phyloP scores from a whole-genome alignment of 2,888 invertebrate genomes.

The Amaurobius ferox region DNA sequence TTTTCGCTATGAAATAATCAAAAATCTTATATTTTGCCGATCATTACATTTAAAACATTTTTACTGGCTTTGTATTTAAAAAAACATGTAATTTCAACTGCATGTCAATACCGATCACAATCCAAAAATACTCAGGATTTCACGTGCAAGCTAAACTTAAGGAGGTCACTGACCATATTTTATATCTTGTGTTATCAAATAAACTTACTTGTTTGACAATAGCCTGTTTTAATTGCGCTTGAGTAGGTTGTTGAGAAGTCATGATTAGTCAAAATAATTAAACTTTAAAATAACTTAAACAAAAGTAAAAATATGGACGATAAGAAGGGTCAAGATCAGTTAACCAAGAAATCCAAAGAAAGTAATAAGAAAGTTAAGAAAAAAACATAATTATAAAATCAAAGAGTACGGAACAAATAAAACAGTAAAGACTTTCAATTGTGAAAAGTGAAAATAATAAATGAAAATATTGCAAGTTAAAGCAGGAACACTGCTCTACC shows the following conservation, averaged over 20 bases:
- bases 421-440: background rate
- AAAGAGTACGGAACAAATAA: background rate
- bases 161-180: constrained; percentile 55
- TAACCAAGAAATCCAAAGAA: background rate
- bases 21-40: too few relatives aligned
- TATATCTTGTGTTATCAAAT: background rate
- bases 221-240: constrained; percentile 10
- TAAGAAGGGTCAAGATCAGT: constrained; percentile 2
- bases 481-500: background rate
- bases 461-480: background rate
- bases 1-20: too few relatives aligned
- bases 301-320: background rate
- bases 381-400: background rate
- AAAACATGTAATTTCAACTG: too few relatives aligned
- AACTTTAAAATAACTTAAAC: background rate
- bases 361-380: too few relatives aligned
- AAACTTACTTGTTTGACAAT: constrained; percentile 59
- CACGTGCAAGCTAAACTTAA: constrained; percentile 17
- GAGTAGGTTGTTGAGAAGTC: constrained; percentile 42
- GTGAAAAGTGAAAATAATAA: background rate
- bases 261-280: constrained; percentile 11
- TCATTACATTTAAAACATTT: too few relatives aligned
- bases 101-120: background rate
- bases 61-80: too few relatives aligned
- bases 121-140: background rate